A percentile compares a stretch with the other conserved stretches of the same genome.
These are phyloP conservation scores for Patella pellucida DNA, from an alignment of 2,888 invertebrate species.

Conservation along the genomic window DNA sequence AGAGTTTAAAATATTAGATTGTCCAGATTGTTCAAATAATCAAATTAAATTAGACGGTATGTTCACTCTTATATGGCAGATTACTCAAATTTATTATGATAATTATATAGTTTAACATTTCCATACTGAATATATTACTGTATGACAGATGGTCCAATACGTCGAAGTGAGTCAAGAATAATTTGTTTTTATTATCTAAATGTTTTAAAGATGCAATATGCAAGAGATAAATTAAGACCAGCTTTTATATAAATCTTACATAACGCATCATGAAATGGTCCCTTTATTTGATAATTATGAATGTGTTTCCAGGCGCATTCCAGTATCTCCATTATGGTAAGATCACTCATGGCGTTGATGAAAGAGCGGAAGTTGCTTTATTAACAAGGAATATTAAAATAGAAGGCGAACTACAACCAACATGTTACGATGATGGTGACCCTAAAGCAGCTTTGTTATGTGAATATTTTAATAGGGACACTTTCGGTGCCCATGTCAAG, in stretches of 20 bases:
- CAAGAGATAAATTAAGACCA: too few relatives aligned
- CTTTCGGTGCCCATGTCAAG: conserved; percentile 30
- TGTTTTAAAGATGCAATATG: background rate
- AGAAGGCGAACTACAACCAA: conserved; percentile 37
- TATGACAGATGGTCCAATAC: too few relatives aligned
- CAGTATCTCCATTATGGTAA: conserved; percentile 29
- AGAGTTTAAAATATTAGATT: conserved; percentile 41
- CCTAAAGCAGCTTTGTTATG: conserved; percentile 25
- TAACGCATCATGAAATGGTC: too few relatives aligned
- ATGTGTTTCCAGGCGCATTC: conserved; percentile 20
- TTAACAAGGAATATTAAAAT: conserved; percentile 42
- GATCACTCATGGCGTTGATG: conserved; percentile 32
- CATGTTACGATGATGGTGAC: conserved; percentile 31
- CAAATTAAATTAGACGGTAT: conserved; percentile 46
- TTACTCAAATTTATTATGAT: background rate
- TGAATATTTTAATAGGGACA: conserved; percentile 19
- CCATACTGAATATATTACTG: background rate
- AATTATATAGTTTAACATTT: background rate
- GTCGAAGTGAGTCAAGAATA: too few relatives aligned
- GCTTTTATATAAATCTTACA: too few relatives aligned
- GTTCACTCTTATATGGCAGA: conserved; percentile 12
- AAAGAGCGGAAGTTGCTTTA: conserved; percentile 42
- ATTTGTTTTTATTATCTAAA: background rate
- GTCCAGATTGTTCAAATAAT: conserved; percentile 39
- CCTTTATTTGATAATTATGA: too few relatives aligned